Base-by-base conservation (phyloP, 2,888 invertebrate genomes). In the Heteromurus nitidus region DNA sequence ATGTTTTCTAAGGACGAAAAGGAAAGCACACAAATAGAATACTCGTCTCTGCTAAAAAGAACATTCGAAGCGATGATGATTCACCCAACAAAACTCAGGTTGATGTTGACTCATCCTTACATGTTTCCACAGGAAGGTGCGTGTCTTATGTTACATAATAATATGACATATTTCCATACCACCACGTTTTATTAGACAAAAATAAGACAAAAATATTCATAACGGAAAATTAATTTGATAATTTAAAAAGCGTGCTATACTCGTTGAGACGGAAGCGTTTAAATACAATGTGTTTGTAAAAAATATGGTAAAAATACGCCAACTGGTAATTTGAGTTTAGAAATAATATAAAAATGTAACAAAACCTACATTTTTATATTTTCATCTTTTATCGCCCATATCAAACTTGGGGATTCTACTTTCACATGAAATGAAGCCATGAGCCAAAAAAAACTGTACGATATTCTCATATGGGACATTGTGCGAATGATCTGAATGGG, bases 381-480 rank as follows among this genome's bases (percentile, higher is more conserved):
- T n/a, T n/a, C n/a, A n/a, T n/a, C n/a, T n/a, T n/a, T n/a, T n/a
- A n/a, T n/a, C n/a, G n/a, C n/a, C n/a, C n/a, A n/a, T n/a, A n/a
- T n/a, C n/a, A n/a, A n/a, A n/a, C n/a, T n/a, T n/a, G n/a, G n/a
- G n/a, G n/a, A n/a, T n/a, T n/a, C n/a, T n/a, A n/a, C n/a, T 36
- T 13, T 36, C 36, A 36, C 36, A 9, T 7, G 36, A 36, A 36
- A 36, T 13, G 36, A 36, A 36, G 36, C n/a, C n/a, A n/a, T n/a
- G 36, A 36, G 36, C 9, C 13, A 47, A 47, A 47, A 47, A 36
- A 36, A 36, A 28, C 28, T 26, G 24, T 26, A 58, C 58, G 24
- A 68, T 69, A 55, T 69, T 69, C 55, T 1, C 55, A 31, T 53
- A 30, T 36, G 58, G 58, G 53, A 31, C 69, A 11, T 53, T 9